Evolutionary conservation across 2,888 invertebrate species (phyloP), one percentile per base, ranked within the genome.

Genomic region (Spodoptera exigua): DNA sequence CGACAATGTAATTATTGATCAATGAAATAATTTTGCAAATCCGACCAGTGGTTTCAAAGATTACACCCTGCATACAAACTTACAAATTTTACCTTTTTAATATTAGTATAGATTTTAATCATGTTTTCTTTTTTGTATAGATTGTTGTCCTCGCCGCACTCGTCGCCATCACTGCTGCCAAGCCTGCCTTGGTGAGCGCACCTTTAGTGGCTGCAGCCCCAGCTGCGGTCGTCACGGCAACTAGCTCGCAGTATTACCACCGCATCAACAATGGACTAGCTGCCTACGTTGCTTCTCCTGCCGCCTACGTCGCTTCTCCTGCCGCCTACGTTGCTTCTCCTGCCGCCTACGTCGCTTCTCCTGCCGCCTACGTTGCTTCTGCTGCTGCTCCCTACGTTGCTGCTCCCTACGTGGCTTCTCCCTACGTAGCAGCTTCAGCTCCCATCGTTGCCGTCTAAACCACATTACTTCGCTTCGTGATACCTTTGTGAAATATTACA

Each of bases 161-260:
- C 44, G 81, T 91, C 73, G 90, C 91, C 64, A 70, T 92, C 56
- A 82, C 87, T 2, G 83, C 84, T 11, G 93, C 92, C 47, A 92
- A 93, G 72, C 92, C 92, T 0, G 74, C 83, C 2, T 66, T 91
- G 7, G 76, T 90, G 10, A 87, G 88, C 61, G 88, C 89, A 3
- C 89, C 89, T 0, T 51, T 89, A 10, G 79, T 91, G 1, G 94
- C 90, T 2, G 90, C 87, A 1, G 86, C 90, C 0, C 92, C 93
- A 1, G 91, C 92, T 1, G 93, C 95, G 0, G 88, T 95, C 10
- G 95, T 95, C 58, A 96, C 96, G 0, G 95, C 96, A 3, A 95
- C 95, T 78, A 96, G 96, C 87, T 96, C 96, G 17, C 96, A 96
- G 84, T 96, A 96, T 76, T 93, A 96, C 85, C 95, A 96, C 56